Evolutionary conservation across 1,140 invertebrate genomes (phyloP).

Genomic region (Drosophila arizonae): DNA sequence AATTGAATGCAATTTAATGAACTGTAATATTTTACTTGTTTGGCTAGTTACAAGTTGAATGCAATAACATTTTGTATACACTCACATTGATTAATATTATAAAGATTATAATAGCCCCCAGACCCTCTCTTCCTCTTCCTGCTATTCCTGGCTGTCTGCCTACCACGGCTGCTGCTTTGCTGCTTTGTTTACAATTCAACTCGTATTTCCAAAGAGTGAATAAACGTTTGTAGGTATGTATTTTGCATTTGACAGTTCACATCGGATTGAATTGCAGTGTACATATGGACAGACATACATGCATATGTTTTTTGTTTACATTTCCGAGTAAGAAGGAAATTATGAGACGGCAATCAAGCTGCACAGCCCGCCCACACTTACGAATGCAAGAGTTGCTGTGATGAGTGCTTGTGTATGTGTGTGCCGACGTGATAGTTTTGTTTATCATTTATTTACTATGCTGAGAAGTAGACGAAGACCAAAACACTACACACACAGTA

Average conservation of each 20-base stretch:
- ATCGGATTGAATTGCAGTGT: conserved; percentile 15
- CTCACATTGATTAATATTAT: conserved; percentile 57
- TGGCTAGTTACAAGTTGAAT: conserved; percentile 24
- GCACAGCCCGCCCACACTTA: conserved; percentile 37
- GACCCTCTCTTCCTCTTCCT: not conserved
- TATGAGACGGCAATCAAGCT: conserved; percentile 55
- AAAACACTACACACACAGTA: not conserved
- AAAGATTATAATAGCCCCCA: conserved; percentile 15
- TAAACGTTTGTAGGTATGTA: conserved; percentile 29
- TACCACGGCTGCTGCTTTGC: not conserved
- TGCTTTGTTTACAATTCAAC: conserved; percentile 40
- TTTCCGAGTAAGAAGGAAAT: conserved; percentile 72
- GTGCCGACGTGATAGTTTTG: conserved; percentile 73
- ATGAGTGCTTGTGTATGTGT: conserved; percentile 19
- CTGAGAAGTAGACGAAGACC: conserved; percentile 5
- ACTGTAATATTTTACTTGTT: conserved; percentile 36
- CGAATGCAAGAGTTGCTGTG: conserved; percentile 33
- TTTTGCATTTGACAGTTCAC: not conserved
- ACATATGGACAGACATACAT: conserved; percentile 4
- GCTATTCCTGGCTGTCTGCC: too few species aligned
- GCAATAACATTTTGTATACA: conserved; percentile 40
- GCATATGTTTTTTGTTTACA: conserved; percentile 62
- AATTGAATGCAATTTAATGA: conserved; percentile 26
- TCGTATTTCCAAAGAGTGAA: conserved; percentile 33
- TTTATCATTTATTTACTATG: conserved; percentile 63